Evolutionary conservation across 2,113 vertebrate species (phyloP), one percentile per base, ranked within the genome.

Genomic region (Canis aureus): DNA sequence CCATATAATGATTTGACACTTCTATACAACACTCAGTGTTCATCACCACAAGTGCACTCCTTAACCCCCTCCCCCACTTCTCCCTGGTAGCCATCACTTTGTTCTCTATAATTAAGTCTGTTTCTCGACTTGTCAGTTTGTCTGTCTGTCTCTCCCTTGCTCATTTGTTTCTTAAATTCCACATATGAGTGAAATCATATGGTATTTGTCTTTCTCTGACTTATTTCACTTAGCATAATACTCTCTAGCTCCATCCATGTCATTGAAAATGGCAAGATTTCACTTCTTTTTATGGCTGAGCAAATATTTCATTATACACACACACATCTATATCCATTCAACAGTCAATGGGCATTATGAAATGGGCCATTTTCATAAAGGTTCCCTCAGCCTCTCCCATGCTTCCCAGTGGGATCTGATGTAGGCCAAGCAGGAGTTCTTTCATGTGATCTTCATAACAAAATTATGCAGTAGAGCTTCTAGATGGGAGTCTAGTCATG

Each of bases 311-410:
- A n/a, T 69, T 69, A 69, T 69, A 67, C 66, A 67, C 29, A 32
- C 32, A 69, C 16, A n/a, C 22, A 76, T 51, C 73, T 49, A 49
- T 76, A 49, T 27, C 20, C 38, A 76, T 76, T 76, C 8, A 76
- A 16, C 73, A 51, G 73, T 12, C 43, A 49, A 76, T 0, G 73
- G 73, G 27, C 73, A 76, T 38, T 76, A 43, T 43, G 43, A 43
- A 43, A 43, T 51, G 43, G 73, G 43, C 13, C 7, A 11, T 82
- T 66, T 49, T 53, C 74, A 74, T 29, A 22, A 22, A 57, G 23
- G 55, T 13, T 8, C 27, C 20, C 38, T 35, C 16, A 53, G 12
- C 25, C 0, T 17, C 0, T 17, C 23, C 6, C 4, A 2, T 3
- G 17, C 57, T 67, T 93, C 59, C 74, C 25, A 82, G 66, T 25